These are phyloP conservation scores for Ailurus styani DNA, from an alignment of 2,113 vertebrate species.

Conservation along the genomic window DNA sequence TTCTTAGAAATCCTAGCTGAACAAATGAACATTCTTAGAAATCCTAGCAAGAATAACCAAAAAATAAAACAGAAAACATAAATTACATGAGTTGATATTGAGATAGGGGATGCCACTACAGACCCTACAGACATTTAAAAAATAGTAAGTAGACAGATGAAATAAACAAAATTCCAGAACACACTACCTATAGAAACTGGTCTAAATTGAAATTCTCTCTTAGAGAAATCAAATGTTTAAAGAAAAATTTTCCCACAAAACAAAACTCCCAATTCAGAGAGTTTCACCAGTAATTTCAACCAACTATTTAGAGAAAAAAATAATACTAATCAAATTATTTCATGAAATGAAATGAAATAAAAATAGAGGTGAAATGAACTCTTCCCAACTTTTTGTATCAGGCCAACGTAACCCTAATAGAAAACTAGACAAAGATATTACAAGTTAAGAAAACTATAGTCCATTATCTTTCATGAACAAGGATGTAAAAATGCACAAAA, in stretches of 20 bases:
- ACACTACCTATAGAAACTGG: neutral
- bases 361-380: neutral
- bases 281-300: neutral
- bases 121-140: neutral
- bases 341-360: neutral
- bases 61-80: neutral
- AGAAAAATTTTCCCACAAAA: neutral
- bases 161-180: neutral
- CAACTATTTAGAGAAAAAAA: neutral
- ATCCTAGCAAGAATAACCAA: neutral
- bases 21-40: neutral
- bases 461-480: neutral
- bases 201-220: neutral
- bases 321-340: neutral
- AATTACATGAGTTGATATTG: neutral
- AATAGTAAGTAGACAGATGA: neutral
- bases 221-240: neutral
- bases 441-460: neutral
- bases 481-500: neutral
- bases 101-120: neutral
- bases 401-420: neutral
- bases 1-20: neutral
- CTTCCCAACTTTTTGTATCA: neutral
- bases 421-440: neutral
- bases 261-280: neutral